These are phyloP conservation scores for Rhinoderma darwinii DNA, from an alignment of 2,113 vertebrate species.

Conservation along the genomic window DNA sequence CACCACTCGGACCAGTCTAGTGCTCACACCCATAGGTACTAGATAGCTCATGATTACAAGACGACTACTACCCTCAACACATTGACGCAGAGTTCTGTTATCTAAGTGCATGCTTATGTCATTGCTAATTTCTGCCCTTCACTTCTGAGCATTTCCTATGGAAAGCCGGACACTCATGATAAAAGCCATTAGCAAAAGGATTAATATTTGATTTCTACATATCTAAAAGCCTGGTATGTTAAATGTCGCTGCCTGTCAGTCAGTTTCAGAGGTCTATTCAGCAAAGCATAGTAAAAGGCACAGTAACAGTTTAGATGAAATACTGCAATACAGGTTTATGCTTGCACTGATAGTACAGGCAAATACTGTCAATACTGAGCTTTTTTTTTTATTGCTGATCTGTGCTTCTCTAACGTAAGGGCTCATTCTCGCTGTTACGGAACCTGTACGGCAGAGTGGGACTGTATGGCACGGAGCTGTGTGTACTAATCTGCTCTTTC, in stretches of 20 bases:
- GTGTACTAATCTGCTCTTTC: no score
- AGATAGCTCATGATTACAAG: background rate
- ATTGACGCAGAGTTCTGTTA: background rate
- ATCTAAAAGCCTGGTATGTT: background rate
- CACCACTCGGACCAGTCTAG: background rate
- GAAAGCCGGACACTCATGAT: slow-evolving; percentile 29
- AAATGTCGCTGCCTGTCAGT: background rate
- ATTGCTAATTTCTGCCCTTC: background rate
- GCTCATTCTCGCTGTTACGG: no score
- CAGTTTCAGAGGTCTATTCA: background rate
- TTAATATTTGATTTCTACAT: slow-evolving; percentile 47
- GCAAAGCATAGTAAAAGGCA: background rate
- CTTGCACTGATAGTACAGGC: no score
- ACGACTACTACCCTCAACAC: background rate
- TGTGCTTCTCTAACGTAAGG: no score
- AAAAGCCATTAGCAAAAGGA: slow-evolving; percentile 17
- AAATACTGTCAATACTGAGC: no score
- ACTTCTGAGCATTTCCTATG: background rate
- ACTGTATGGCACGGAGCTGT: no score
- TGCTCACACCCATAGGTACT: background rate
- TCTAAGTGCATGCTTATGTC: background rate
- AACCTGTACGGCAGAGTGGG: no score
- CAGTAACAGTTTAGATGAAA: no score
- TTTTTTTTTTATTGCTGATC: no score
- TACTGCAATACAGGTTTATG: no score